Evolutionary conservation across 2,888 invertebrate genomes (phyloP), one percentile per base, ranked within the genome.

Genomic region (Lysandra coridon): DNA sequence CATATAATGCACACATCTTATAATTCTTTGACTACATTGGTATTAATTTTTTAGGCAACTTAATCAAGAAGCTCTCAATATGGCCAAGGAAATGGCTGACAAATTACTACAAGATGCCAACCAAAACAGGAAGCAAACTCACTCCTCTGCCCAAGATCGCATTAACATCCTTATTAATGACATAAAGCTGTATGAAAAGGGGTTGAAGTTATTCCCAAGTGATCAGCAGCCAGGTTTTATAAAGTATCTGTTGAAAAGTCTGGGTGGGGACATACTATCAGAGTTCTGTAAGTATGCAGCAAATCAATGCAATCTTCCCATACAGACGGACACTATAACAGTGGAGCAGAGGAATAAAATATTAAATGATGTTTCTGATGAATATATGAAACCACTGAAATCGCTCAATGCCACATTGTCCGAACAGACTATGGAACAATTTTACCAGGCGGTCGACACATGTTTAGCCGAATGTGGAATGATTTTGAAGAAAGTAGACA

Each of bases 401-500:
- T 95, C 96, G 82, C 90, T 98, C 57, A 96, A 98, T 85, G 96
- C 96, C 86, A 95, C 97, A 6, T 86, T 98, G 12, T 92, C 95
- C 82, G 97, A 96, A 77, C 96, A 95, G 86, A 96, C 95, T 80
- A 92, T 98, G 80, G 98, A 98, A 79, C 96, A 97, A 4, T 98
- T 98, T 89, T 95, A 97, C 84, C 94, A 95, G 83, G 95, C 96
- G n/a, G 94, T 97, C 69, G 98, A 98, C 85, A 89, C 95, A 1
- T 96, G 97, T 76, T 92, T 98, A 83, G 92, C 95, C 30, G 93
- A 95, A 78, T 97, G 97, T 87, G 96, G 97, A 81, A 96, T 98
- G 96, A 97, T 97, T 83, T 91, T 98, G 81, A 98, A 97, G 86
- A 99, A 98, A 90, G 95, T 97, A 81, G 99, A 99, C 88, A 98